phyloP scores from a whole-genome alignment of 2,888 invertebrate species.

The Aleiodes alternator region DNA sequence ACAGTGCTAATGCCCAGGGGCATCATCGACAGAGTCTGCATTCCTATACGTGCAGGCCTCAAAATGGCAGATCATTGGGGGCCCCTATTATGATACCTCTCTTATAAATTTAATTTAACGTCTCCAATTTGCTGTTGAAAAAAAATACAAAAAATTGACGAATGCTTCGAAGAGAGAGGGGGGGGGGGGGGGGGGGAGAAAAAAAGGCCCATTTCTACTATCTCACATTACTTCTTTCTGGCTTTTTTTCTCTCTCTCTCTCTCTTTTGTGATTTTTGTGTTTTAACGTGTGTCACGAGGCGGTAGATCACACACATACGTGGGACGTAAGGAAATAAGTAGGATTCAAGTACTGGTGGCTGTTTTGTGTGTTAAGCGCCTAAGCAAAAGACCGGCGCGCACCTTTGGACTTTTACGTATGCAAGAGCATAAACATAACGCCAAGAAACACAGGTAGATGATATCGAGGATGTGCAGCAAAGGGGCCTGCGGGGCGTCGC shows the following conservation, averaged over 20 bases:
- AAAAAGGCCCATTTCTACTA: neutral
- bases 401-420: slow-evolving; percentile 61
- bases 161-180: neutral
- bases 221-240: too few relatives aligned
- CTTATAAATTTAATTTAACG: slow-evolving; percentile 33
- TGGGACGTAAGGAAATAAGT: slow-evolving; percentile 46
- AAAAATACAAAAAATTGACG: slow-evolving; percentile 2
- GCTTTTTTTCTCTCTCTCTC: neutral
- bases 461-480: slow-evolving; percentile 72
- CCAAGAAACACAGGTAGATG: slow-evolving; percentile 72
- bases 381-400: slow-evolving; percentile 35
- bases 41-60: slow-evolving; percentile 41
- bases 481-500: slow-evolving; percentile 69
- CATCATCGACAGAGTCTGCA: slow-evolving; percentile 36
- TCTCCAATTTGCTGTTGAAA: slow-evolving; percentile 25
- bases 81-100: slow-evolving; percentile 33
- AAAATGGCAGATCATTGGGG: slow-evolving; percentile 35
- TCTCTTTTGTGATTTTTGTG: neutral
- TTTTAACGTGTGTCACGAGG: slow-evolving; percentile 52
- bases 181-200: too few relatives aligned
- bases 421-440: slow-evolving; percentile 71
- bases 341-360: slow-evolving; percentile 25
- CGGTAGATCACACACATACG: slow-evolving; percentile 53
- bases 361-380: slow-evolving; percentile 1
- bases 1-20: slow-evolving; percentile 52